These are phyloP conservation scores for Drepana falcataria DNA, from an alignment of 2,888 invertebrate species.

Conservation along the genomic window DNA sequence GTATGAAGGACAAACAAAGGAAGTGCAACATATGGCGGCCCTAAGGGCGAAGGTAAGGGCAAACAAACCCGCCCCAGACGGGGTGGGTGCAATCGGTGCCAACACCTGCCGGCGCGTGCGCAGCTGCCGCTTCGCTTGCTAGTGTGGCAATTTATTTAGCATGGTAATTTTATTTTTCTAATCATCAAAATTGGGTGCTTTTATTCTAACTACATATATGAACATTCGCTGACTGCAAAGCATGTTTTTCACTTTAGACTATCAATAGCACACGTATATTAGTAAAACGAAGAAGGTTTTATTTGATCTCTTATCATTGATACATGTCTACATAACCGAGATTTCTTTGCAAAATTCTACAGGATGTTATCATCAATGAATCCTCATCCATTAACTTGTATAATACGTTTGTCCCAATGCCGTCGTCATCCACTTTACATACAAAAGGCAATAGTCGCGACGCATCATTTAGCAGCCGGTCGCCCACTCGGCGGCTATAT, in stretches of 20 bases:
- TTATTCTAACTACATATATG: no score
- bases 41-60: slow-evolving; percentile 8
- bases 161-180: slow-evolving; percentile 1
- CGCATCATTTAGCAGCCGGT: slow-evolving; percentile 16
- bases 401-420: background rate
- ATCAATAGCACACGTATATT: no score
- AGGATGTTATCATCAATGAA: background rate
- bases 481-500: slow-evolving; percentile 19
- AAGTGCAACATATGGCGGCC: slow-evolving; percentile 16
- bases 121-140: slow-evolving; percentile 26
- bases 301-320: no score
- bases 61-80: slow-evolving; percentile 1
- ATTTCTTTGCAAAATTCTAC: no score
- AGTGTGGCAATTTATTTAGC: slow-evolving; percentile 28
- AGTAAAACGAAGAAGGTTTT: no score
- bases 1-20: slow-evolving; percentile 1
- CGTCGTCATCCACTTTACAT: slow-evolving; percentile 15
- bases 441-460: slow-evolving; percentile 15
- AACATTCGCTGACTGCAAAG: background rate
- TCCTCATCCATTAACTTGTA: background rate
- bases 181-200: no score
- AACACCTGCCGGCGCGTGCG: slow-evolving; percentile 41
- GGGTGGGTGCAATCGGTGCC: slow-evolving; percentile 22
- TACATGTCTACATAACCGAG: no score
- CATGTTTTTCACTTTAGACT: background rate